phyloP scores from a whole-genome alignment of 1,140 invertebrate species.

The Trichonephila inaurata region DNA sequence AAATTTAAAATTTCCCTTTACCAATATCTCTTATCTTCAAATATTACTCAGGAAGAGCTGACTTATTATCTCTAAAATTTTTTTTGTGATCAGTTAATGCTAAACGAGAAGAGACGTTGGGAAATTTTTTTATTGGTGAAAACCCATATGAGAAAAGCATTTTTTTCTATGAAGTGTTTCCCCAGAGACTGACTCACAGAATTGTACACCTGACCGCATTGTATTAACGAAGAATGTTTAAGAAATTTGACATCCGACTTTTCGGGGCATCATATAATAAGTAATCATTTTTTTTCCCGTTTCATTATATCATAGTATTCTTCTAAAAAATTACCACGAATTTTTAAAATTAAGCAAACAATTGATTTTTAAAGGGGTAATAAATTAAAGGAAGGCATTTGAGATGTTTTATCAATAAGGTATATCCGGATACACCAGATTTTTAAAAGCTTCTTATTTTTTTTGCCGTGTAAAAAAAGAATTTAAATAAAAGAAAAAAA shows the following conservation, averaged over 20 bases:
- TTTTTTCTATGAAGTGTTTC: not conserved
- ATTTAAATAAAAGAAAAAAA: too few species aligned
- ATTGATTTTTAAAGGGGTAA: not conserved
- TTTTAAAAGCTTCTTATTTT: not conserved
- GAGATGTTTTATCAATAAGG: not conserved
- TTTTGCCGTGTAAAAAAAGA: not conserved
- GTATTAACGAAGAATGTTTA: not conserved
- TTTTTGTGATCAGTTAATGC: not conserved
- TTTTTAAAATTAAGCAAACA: not conserved
- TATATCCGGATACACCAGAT: not conserved
- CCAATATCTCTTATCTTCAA: too few species aligned
- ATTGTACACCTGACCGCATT: not conserved
- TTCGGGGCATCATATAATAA: not conserved
- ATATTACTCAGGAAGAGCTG: not conserved
- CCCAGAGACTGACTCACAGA: not conserved
- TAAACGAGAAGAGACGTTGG: not conserved
- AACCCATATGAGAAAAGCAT: not conserved
- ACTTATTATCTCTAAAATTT: not conserved
- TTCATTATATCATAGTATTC: not conserved
- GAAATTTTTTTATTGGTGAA: not conserved
- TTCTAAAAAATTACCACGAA: not conserved
- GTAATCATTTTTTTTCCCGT: not conserved
- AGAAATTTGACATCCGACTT: not conserved
- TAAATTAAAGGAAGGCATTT: not conserved
- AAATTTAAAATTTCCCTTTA: too few species aligned